Conservation (phyloP, 2,113 vertebrate genomes). For the Elaphurus davidianus region DNA sequence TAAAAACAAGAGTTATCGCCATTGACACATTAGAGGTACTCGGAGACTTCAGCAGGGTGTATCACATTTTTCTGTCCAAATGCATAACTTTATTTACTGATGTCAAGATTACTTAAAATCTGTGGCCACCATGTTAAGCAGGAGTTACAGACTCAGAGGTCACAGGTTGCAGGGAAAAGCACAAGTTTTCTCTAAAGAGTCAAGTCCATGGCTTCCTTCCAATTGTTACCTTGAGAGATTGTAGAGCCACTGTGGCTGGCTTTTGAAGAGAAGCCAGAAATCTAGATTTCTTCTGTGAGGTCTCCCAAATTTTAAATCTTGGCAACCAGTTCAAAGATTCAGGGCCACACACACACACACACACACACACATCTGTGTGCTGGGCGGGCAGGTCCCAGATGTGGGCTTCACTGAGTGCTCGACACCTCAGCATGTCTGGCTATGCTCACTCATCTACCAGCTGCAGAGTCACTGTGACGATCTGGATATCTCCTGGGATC, state of each 20-base stretch:
- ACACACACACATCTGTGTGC: not conserved
- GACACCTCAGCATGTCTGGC: accelerated
- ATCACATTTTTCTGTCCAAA: not conserved
- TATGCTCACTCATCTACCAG: no score
- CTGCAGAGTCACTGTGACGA: not conserved
- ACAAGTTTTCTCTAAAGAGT: not conserved
- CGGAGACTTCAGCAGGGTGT: not conserved
- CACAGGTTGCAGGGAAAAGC: accelerated
- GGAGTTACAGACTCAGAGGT: not conserved
- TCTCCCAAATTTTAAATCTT: not conserved
- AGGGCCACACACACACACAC: not conserved
- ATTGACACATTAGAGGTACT: not conserved
- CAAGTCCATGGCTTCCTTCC: accelerated
- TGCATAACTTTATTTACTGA: not conserved
- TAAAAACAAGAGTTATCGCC: not conserved
- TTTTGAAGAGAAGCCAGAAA: not conserved
- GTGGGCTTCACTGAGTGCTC: accelerated
- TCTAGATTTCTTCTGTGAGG: not conserved
- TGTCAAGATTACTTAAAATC: not conserved
- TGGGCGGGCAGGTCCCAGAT: not conserved
- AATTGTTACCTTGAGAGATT: accelerated
- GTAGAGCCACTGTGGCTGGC: not conserved
- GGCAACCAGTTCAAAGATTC: not conserved
- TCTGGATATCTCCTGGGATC: not conserved
- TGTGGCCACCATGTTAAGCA: not conserved